Evolutionary conservation across 2,888 invertebrate genomes (phyloP).

Genomic region (Habrosyne pyritoides): DNA sequence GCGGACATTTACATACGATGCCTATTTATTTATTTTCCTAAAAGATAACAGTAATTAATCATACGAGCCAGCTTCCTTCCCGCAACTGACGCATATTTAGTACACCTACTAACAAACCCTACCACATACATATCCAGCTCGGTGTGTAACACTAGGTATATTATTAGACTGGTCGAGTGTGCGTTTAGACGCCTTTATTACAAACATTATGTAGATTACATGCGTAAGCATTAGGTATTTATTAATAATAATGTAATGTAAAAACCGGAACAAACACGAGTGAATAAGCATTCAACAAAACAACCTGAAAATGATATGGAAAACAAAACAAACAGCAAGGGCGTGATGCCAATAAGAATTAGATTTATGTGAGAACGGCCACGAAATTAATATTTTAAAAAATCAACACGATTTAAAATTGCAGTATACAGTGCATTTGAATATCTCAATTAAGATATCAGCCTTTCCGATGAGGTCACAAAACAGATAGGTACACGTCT

Average conservation of each 20-base stretch:
- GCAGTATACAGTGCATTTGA: too few species aligned
- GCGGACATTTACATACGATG: neutral
- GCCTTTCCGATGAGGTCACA: neutral
- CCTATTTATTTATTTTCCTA: neutral
- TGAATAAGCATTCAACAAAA: neutral
- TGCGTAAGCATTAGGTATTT: neutral
- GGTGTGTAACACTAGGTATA: neutral
- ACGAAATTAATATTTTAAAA: neutral
- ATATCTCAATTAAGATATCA: neutral
- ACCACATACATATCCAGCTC: neutral
- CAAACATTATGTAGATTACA: slow-evolving; percentile 1
- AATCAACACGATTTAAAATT: neutral
- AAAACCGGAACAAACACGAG: slow-evolving; percentile 5
- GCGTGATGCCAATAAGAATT: neutral
- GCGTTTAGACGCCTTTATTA: neutral
- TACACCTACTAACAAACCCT: neutral
- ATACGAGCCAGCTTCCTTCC: neutral
- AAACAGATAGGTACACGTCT: neutral
- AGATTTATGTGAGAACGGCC: neutral
- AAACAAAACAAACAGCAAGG: neutral
- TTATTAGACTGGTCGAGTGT: neutral
- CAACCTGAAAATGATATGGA: neutral
- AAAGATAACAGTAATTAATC: neutral
- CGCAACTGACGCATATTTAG: neutral
- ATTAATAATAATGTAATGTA: neutral